Percentiles rank a stretch among this genome's conserved stretches.
These are phyloP conservation scores for Drosophila merina DNA, from an alignment of 2,888 invertebrate species.

Conservation along the genomic window DNA sequence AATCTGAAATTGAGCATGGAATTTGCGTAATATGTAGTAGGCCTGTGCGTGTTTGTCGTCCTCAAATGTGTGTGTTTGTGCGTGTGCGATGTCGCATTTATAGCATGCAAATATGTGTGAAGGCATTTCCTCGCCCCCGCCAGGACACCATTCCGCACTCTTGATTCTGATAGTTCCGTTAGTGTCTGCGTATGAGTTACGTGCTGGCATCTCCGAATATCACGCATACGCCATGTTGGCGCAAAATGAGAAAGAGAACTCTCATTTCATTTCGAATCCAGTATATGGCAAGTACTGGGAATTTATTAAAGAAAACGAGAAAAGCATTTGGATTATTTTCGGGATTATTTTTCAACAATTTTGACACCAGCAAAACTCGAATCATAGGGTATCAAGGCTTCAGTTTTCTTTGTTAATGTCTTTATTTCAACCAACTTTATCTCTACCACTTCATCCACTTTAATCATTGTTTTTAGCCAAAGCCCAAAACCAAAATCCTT, in stretches of 20 bases:
- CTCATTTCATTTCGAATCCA: conserved; percentile 26
- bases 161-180: neutral
- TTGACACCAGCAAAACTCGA: neutral
- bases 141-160: neutral
- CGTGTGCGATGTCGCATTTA: conserved; percentile 44
- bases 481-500: conserved; percentile 9
- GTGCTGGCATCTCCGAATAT: conserved; percentile 37
- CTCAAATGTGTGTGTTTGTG: conserved; percentile 13
- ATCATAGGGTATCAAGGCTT: too few species aligned
- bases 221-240: conserved; percentile 30
- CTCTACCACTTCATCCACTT: neutral
- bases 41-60: conserved; percentile 29
- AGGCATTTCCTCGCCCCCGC: conserved; percentile 25
- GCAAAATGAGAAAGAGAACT: conserved; percentile 14
- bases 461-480: conserved; percentile 8
- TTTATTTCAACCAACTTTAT: neutral
- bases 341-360: too few species aligned
- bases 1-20: conserved; percentile 79
- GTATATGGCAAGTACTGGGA: conserved; percentile 10
- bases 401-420: neutral
- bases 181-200: conserved; percentile 32
- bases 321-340: neutral
- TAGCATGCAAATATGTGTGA: conserved; percentile 55
- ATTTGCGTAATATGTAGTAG: conserved; percentile 70
- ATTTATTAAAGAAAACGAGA: conserved; percentile 8